These are phyloP conservation scores for Caenorhabditis sp. DNA, from an alignment of 2,888 invertebrate genomes.

Conservation along the genomic window DNA sequence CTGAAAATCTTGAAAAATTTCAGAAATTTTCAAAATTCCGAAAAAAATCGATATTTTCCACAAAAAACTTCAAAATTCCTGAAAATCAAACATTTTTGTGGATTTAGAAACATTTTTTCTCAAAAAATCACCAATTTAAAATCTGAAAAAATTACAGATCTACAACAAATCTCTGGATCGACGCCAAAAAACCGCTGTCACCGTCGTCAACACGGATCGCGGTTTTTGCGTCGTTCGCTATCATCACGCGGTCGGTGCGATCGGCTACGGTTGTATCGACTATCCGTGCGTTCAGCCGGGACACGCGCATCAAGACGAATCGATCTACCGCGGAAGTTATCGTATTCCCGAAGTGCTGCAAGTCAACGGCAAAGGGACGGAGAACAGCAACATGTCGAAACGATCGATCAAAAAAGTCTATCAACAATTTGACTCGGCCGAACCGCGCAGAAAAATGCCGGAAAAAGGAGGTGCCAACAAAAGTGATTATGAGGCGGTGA, in stretches of 20 bases:
- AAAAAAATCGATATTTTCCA: no score
- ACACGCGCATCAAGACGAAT: constrained; percentile 34
- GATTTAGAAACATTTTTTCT: no score
- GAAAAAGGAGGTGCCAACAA: neutral
- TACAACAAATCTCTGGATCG: neutral
- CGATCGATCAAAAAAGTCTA: neutral
- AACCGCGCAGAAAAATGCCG: constrained; percentile 4
- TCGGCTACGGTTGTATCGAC: constrained; percentile 17
- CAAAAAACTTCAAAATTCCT: no score
- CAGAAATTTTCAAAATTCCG: no score
- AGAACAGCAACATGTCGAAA: constrained; percentile 3
- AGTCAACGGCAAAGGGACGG: neutral
- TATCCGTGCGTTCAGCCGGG: constrained; percentile 13
- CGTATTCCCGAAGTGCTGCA: constrained; percentile 7
- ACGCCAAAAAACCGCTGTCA: neutral
- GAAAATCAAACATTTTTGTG: no score
- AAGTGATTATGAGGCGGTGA: neutral
- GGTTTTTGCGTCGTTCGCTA: constrained; percentile 24
- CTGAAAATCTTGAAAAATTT: no score
- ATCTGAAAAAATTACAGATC: no score
- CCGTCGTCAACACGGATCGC: constrained; percentile 21
- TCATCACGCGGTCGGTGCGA: no score
- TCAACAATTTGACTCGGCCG: constrained; percentile 7
- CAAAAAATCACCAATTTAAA: no score
- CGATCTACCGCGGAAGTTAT: constrained; percentile 24